Evolutionary conservation across 2,888 invertebrate species (phyloP).

Genomic region (Drosophila infuscata): DNA sequence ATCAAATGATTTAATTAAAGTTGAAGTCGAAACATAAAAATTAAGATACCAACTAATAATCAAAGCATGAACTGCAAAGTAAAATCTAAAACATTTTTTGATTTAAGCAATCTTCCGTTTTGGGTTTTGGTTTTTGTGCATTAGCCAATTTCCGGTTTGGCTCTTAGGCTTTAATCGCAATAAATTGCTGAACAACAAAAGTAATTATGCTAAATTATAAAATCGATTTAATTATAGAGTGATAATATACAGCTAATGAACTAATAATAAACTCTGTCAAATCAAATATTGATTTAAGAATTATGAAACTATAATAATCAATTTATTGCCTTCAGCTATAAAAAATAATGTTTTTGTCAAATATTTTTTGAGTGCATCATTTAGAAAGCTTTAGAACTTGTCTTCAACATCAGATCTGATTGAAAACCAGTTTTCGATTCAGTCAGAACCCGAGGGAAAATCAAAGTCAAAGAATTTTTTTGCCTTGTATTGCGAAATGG

Average conservation of each 20-base stretch:
- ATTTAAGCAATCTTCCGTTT: conserved; percentile 50
- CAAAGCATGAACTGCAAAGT: conserved; percentile 20
- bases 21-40: conserved; percentile 31
- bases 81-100: conserved; percentile 20
- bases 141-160: conserved; percentile 69
- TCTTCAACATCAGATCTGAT: not conserved
- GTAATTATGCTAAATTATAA: conserved; percentile 20
- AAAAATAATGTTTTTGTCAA: not conserved
- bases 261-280: conserved; percentile 8
- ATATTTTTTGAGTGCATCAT: not conserved
- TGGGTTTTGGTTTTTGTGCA: conserved; percentile 32
- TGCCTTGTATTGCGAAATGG: conserved; percentile 38
- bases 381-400: conserved; percentile 19
- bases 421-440: conserved; percentile 43
- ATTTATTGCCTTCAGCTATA: not conserved
- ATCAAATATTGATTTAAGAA: not conserved
- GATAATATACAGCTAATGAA: conserved; percentile 41
- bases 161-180: not conserved
- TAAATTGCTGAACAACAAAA: conserved; percentile 3
- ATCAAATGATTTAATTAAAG: conserved; percentile 53
- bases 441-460: conserved; percentile 37
- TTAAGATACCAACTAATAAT: conserved; percentile 3
- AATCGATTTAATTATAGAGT: conserved; percentile 37
- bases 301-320: not conserved
- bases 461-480: conserved; percentile 22